These are phyloP conservation scores for Myopa tessellatipennis DNA, from an alignment of 2,888 invertebrate species.

Conservation along the genomic window DNA sequence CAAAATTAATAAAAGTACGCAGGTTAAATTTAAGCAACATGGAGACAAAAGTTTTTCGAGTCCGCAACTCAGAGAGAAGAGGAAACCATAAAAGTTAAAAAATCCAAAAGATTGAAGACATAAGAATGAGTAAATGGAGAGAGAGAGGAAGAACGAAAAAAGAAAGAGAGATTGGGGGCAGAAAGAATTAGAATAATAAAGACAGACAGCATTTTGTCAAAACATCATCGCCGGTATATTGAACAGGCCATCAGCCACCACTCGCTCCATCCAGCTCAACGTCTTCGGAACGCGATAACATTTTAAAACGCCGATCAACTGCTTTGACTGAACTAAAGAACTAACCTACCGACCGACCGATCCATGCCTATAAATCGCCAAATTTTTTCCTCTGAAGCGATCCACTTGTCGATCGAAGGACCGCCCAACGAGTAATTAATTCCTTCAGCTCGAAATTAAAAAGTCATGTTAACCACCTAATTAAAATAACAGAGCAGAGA, in stretches of 20 bases:
- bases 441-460: constrained; percentile 68
- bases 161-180: no score
- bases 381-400: neutral
- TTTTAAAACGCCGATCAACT: neutral
- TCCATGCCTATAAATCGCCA: neutral
- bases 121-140: neutral
- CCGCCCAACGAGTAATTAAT: constrained; percentile 68
- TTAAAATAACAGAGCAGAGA: constrained; percentile 63
- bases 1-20: constrained; percentile 44
- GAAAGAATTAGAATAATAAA: no score
- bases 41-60: neutral
- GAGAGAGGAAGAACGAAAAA: neutral
- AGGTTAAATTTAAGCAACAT: neutral
- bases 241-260: neutral
- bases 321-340: neutral
- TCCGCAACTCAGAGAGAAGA: neutral
- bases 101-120: neutral
- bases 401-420: constrained; percentile 48
- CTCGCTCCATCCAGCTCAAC: neutral
- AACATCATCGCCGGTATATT: neutral
- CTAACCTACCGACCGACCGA: neutral
- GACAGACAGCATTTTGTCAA: neutral
- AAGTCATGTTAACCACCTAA: constrained; percentile 69
- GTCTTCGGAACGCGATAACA: constrained; percentile 7
- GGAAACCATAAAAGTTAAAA: neutral